These are phyloP conservation scores for Bubo scandiacus DNA, from an alignment of 2,113 vertebrate genomes.

Conservation along the genomic window DNA sequence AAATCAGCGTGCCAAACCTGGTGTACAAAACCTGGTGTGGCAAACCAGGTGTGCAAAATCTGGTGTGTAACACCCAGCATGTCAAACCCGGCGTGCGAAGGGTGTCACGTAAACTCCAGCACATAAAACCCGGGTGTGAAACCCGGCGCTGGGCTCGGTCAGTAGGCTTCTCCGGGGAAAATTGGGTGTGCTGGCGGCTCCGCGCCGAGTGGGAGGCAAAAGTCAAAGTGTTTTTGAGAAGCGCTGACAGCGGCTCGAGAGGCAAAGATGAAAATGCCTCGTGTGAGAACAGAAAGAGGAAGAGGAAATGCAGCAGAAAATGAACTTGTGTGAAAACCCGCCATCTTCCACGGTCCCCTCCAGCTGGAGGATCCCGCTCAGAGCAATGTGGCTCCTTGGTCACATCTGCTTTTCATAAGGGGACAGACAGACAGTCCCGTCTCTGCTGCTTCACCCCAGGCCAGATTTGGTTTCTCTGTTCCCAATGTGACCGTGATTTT, in stretches of 20 bases:
- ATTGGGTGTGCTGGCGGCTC: background rate
- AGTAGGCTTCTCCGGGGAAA: background rate
- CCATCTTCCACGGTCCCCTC: background rate
- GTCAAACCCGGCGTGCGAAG: background rate
- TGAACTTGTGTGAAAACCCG: background rate
- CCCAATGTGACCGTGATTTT: background rate
- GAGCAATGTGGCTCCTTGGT: accelerated
- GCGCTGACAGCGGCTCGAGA: accelerated
- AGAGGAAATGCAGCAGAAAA: background rate
- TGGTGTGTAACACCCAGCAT: background rate
- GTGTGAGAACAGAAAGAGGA: background rate
- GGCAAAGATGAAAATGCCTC: background rate
- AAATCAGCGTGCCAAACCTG: background rate
- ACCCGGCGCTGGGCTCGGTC: background rate
- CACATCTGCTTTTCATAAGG: background rate
- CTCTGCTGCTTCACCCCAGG: background rate
- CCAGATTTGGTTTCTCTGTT: background rate
- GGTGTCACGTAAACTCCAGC: no score
- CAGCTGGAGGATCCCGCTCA: background rate
- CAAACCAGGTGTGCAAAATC: background rate
- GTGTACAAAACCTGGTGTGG: background rate
- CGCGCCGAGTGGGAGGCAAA: accelerated
- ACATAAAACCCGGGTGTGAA: background rate
- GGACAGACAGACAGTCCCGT: background rate
- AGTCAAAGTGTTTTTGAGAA: background rate